Conservation (phyloP, 1,140 invertebrate genomes). For the Pollicipes pollicipes region DNA sequence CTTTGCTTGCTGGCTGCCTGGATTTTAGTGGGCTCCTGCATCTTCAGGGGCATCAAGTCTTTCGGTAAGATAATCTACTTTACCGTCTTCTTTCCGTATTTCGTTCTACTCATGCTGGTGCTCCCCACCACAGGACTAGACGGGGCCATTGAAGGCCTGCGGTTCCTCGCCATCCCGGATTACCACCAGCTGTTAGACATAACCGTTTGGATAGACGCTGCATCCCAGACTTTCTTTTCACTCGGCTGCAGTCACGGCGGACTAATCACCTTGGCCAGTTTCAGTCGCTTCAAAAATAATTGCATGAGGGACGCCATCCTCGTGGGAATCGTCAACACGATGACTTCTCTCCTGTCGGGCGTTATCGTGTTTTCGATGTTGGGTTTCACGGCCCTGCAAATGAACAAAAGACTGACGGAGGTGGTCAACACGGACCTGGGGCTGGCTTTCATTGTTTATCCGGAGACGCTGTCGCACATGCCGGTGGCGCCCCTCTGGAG, state of each 20-base stretch:
- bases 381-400: conserved; percentile 51
- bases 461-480: conserved; percentile 62
- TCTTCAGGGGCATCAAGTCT: background rate
- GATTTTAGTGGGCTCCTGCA: background rate
- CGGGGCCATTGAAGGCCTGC: conserved; percentile 18
- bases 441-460: conserved; percentile 68
- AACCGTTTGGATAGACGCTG: conserved; percentile 24
- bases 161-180: conserved; percentile 19
- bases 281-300: conserved; percentile 9
- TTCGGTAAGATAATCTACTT: background rate
- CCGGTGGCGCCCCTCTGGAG: conserved; percentile 61
- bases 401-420: conserved; percentile 36
- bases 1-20: background rate
- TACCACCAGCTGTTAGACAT: conserved; percentile 25
- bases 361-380: conserved; percentile 59
- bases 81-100: background rate
- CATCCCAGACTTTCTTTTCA: conserved; percentile 25
- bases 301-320: conserved; percentile 25
- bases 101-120: background rate
- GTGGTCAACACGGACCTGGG: conserved; percentile 42
- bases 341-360: conserved; percentile 43
- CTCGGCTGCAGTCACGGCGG: conserved; percentile 21
- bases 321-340: conserved; percentile 28
- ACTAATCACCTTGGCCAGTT: background rate
- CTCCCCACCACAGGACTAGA: conserved; percentile 4